Evolutionary conservation across 2,113 vertebrate genomes (phyloP), one percentile per base, ranked within the genome.

Genomic region (Lepidothrix coronata): DNA sequence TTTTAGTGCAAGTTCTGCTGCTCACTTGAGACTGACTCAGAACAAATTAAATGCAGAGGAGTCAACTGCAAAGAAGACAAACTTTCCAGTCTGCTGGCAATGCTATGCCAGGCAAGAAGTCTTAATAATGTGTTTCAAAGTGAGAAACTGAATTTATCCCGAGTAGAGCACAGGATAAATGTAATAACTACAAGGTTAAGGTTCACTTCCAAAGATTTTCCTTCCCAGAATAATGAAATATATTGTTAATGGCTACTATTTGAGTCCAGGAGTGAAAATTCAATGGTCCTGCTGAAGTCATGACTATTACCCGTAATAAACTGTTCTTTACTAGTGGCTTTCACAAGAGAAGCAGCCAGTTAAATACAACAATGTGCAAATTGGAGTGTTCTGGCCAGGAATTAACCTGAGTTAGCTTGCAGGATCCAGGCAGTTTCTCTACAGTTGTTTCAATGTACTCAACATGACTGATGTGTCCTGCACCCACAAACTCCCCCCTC

Each of bases 141-240:
- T 6, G 4, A 66, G 25, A 51, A 93, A 83, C 3, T 62, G 31
- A 71, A 82, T 78, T 85, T 72, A 86, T 72, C 44, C 58, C 0
- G 0, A 76, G 35, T 10, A 75, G 39, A 79, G 49, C 33, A 71
- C 11, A 75, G 30, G 23, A 73, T 72, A 85, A 91, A 82, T 71
- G 55, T 63, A 89, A 3, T 57, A 84, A 72, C 57, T 54, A 39
- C 46, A 87, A 85, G 62, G 57, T 82, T 93, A 87, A 35, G 41
- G 59, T n/a, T 95, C 79, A 77, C 12, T 61, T 70, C 63, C 4
- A 51, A 68, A 85, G 20, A 72, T 88, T 81, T 94, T 95, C 65
- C 59, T 67, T 76, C 14, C 17, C 28, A 13, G 22, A 30, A 63
- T 61, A 91, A 92, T 44, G 44, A 92, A 88, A 83, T 35, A 44